A percentile compares a stretch with the other conserved stretches of the same genome.
Evolutionary conservation across 2,113 vertebrate genomes (phyloP).

Genomic region (Vicugna pacos): DNA sequence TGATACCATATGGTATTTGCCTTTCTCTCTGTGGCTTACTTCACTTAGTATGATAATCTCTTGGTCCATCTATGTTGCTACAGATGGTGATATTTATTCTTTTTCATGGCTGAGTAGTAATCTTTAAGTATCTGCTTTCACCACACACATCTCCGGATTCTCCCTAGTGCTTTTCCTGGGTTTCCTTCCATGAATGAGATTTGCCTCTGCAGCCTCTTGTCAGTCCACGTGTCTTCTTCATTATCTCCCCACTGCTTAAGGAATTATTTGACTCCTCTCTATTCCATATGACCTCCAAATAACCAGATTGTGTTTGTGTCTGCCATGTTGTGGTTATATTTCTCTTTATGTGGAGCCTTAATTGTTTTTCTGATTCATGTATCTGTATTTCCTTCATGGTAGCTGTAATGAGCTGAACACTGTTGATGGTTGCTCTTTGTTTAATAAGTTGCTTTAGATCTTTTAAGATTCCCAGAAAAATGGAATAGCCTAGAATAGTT

Average conservation of each 20-base stretch:
- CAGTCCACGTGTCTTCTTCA: neutral
- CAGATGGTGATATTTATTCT: too few relatives aligned
- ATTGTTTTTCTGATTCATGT: neutral
- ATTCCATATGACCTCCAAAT: neutral
- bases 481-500: neutral
- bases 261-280: neutral
- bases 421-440: neutral
- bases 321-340: neutral
- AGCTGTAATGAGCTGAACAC: neutral
- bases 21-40: too few relatives aligned
- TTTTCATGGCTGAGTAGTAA: too few relatives aligned
- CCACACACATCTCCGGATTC: neutral
- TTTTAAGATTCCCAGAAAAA: conserved; percentile 50
- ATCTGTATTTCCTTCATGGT: neutral
- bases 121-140: neutral
- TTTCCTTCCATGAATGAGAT: neutral
- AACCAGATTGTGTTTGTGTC: neutral
- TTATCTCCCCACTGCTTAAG: neutral
- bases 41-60: too few relatives aligned
- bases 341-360: neutral
- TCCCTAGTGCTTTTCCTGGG: neutral
- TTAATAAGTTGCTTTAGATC: conserved; percentile 1
- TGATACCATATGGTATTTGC: too few relatives aligned
- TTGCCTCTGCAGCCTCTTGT: neutral
- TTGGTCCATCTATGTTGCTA: too few relatives aligned